These are phyloP conservation scores for Aphelenchoides fujianensis DNA, from an alignment of 1,140 invertebrate species.

Conservation along the genomic window DNA sequence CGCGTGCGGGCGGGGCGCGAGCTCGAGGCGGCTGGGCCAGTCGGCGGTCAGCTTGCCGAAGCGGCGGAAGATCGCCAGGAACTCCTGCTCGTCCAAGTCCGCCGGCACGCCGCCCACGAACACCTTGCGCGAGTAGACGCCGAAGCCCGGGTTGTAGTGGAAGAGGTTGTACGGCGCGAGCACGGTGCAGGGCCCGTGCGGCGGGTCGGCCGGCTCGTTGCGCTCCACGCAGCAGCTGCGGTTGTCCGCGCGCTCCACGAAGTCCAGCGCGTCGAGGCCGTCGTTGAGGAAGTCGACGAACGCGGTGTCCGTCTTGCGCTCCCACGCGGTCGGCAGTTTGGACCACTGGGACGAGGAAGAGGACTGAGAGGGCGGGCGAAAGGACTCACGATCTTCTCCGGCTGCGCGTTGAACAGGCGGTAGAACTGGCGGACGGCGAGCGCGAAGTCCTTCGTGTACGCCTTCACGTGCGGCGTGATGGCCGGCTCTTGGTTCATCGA, in stretches of 20 bases:
- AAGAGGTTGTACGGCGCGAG: background rate
- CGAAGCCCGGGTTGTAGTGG: background rate
- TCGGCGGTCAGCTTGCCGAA: conserved; percentile 94
- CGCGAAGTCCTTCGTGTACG: no score
- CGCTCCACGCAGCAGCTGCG: no score
- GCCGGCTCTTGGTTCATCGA: no score
- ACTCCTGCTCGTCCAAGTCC: conserved; percentile 98
- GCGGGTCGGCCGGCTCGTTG: background rate
- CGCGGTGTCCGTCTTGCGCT: background rate
- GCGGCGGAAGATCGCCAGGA: conserved; percentile 89
- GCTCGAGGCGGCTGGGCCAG: conserved; percentile 76
- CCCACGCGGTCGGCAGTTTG: no score
- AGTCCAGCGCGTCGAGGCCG: background rate
- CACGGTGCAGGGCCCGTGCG: background rate
- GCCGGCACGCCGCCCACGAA: no score
- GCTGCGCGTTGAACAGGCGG: no score
- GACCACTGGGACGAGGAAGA: no score
- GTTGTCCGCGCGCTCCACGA: background rate
- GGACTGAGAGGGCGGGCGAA: no score
- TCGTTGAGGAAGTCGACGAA: background rate
- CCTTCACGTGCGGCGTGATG: no score
- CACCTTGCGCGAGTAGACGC: conserved; percentile 80
- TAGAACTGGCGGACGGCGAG: no score
- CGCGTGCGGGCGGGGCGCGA: background rate
- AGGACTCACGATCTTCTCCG: no score